Conservation (phyloP, 2,797 vertebrate genomes). For the Loris lydekkerianus region DNA sequence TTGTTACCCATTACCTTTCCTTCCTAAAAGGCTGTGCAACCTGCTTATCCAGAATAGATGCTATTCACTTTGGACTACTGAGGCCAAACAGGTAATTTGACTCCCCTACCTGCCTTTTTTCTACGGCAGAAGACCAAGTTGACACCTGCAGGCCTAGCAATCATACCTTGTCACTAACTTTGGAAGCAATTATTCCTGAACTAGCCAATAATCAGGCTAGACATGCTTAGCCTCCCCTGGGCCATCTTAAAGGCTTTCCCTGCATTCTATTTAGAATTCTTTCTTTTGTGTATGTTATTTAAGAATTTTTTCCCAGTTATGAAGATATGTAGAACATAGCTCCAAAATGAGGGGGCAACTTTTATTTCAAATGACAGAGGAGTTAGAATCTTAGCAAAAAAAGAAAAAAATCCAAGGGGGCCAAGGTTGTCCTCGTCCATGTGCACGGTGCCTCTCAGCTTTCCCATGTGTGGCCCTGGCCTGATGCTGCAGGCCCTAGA, state of each 20-base stretch:
- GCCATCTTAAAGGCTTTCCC: not conserved
- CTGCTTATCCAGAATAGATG: not conserved
- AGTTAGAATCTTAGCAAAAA: not conserved
- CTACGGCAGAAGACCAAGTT: not conserved
- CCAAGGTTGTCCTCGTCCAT: not conserved
- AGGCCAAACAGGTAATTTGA: not conserved
- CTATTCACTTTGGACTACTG: not conserved
- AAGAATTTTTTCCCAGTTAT: not conserved
- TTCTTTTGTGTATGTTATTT: not conserved
- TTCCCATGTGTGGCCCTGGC: not conserved
- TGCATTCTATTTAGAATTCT: slow-evolving; percentile 16
- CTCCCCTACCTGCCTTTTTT: not conserved
- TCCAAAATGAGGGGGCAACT: not conserved
- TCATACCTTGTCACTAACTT: not conserved
- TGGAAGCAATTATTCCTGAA: slow-evolving; percentile 31
- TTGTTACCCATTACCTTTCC: not conserved
- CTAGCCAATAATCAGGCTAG: slow-evolving; percentile 42
- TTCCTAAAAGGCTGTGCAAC: not conserved
- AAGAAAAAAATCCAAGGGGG: not conserved
- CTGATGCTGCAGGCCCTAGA: not conserved
- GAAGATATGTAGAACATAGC: not conserved
- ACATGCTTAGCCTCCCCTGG: not conserved
- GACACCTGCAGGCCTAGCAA: not conserved
- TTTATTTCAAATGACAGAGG: not conserved
- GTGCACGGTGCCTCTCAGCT: no score